Percentiles rank a stretch among this genome's conserved stretches.
Evolutionary conservation across 2,113 vertebrate species (phyloP).

Genomic region (Paracanthobrama guichenoti): DNA sequence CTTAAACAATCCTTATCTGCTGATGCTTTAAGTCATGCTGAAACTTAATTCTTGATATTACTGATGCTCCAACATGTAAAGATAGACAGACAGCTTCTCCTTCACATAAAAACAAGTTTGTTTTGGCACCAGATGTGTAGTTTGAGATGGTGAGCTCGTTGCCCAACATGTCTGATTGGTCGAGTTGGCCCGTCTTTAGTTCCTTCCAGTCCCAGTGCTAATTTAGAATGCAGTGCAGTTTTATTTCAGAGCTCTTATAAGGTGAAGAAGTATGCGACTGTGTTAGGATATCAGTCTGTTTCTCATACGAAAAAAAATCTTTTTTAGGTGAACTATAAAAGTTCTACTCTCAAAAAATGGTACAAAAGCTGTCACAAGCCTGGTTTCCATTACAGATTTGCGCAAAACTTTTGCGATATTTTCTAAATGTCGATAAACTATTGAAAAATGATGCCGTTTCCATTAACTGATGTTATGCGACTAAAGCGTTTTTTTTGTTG

Average conservation of each 20-base stretch:
- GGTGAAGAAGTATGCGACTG: constrained; percentile 54
- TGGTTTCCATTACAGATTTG: no score
- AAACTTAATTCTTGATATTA: not conserved
- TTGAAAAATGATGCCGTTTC: no score
- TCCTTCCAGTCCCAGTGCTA: constrained; percentile 27
- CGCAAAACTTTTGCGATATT: no score
- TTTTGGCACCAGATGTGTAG: constrained; percentile 43
- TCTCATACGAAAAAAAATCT: not conserved
- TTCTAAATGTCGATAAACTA: no score
- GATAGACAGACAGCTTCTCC: not conserved
- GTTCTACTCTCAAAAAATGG: not conserved
- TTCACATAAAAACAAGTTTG: not conserved
- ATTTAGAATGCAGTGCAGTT: constrained; percentile 15
- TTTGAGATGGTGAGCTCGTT: constrained; percentile 27
- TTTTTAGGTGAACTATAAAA: not conserved
- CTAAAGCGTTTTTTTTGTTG: no score
- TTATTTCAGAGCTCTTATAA: constrained; percentile 23
- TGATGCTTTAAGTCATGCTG: not conserved
- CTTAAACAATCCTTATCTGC: not conserved
- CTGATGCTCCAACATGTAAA: not conserved
- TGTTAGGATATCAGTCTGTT: constrained; percentile 53
- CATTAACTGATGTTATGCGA: no score
- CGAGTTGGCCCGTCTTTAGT: constrained; percentile 31
- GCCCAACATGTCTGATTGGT: constrained; percentile 21
- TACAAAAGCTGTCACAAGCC: no score